phyloP scores from a whole-genome alignment of 2,113 vertebrate species.

The Climacteris rufus region DNA sequence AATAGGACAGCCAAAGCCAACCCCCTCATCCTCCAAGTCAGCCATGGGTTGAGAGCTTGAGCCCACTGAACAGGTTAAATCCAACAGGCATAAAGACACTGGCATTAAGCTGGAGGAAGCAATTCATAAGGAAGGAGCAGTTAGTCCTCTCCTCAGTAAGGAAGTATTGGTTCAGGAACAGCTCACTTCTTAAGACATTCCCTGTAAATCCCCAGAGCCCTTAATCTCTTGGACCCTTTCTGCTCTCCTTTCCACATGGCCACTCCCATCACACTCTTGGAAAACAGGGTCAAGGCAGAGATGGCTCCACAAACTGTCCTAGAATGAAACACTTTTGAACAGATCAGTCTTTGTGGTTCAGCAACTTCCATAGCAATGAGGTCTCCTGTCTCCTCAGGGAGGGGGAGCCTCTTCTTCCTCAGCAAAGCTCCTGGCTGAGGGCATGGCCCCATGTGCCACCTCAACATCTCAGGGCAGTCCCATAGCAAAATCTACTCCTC shows the following conservation, averaged over 20 bases:
- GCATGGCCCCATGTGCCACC: rapidly evolving
- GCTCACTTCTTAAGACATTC: not conserved
- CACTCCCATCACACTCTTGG: not conserved
- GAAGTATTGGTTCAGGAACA: not conserved
- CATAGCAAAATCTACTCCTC: not conserved
- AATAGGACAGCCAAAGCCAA: not conserved
- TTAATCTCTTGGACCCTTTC: not conserved
- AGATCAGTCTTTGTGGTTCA: not conserved
- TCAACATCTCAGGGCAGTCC: not conserved
- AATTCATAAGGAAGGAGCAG: not conserved
- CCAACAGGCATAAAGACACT: not conserved
- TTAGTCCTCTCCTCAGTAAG: rapidly evolving
- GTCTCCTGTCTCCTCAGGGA: not conserved
- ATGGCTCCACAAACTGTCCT: not conserved
- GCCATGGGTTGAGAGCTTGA: rapidly evolving
- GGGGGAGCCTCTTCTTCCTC: rapidly evolving
- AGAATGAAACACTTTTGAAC: not conserved
- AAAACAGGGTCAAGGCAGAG: not conserved
- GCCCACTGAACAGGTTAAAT: not conserved
- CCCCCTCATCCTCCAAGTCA: not conserved
- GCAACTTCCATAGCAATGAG: not conserved
- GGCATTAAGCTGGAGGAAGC: not conserved
- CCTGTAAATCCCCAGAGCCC: not conserved
- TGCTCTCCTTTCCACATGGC: not conserved
- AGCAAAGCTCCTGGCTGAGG: not conserved